phyloP scores from a whole-genome alignment of 2,797 vertebrate genomes.

The Mastacembelus armatus region DNA sequence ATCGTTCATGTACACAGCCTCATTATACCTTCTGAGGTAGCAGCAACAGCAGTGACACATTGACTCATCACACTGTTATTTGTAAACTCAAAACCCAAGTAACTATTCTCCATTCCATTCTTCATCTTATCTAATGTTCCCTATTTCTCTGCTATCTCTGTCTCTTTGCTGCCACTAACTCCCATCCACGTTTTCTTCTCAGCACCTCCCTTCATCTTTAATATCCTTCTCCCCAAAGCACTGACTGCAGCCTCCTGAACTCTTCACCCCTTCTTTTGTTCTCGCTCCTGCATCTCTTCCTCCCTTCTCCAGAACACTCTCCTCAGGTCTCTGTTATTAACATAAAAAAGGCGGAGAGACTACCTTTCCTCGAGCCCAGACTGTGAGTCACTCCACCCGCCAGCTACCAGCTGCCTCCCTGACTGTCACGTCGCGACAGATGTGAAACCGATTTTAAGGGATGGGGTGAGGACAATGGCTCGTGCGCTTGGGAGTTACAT shows the following conservation, averaged over 20 bases:
- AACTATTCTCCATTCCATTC: slow-evolving; percentile 61
- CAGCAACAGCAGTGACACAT: slow-evolving; percentile 71
- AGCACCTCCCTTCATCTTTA: slow-evolving; percentile 72
- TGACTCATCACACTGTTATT: slow-evolving; percentile 76
- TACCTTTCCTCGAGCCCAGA: slow-evolving; percentile 52
- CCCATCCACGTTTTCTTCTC: slow-evolving; percentile 50
- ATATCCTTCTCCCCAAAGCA: slow-evolving; percentile 75
- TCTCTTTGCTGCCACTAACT: slow-evolving; percentile 29
- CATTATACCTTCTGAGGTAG: slow-evolving; percentile 70
- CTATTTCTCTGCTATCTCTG: slow-evolving; percentile 58
- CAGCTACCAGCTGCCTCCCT: slow-evolving; percentile 51
- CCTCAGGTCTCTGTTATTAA: slow-evolving; percentile 69
- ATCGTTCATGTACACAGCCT: slow-evolving; percentile 72
- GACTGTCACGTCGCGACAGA: slow-evolving; percentile 66
- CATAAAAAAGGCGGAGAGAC: slow-evolving; percentile 65
- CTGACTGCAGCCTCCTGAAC: slow-evolving; percentile 70
- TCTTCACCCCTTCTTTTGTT: slow-evolving; percentile 73
- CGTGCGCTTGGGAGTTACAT: slow-evolving; percentile 37
- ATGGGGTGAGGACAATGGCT: slow-evolving; percentile 60
- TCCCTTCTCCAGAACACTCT: slow-evolving; percentile 39
- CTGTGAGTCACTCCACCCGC: slow-evolving; percentile 67
- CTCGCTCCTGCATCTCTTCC: slow-evolving; percentile 51
- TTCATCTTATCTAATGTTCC: slow-evolving; percentile 63
- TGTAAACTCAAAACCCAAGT: slow-evolving; percentile 72
- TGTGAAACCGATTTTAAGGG: slow-evolving; percentile 67